Conservation (phyloP, 2,888 invertebrate species). For the Adelognathus sp. region DNA sequence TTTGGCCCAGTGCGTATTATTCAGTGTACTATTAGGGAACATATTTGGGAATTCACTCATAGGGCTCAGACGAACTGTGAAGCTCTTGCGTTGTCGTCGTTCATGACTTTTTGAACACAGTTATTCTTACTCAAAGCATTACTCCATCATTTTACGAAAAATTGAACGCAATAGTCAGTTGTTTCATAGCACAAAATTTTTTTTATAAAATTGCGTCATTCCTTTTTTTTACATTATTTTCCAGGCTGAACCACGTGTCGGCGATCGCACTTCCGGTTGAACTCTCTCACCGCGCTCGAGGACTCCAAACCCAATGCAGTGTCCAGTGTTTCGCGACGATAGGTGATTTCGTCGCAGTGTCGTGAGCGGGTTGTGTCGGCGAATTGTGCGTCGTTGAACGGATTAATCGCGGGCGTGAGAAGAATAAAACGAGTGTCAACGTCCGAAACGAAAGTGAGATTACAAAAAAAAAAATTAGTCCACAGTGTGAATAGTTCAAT, state of each 20-base stretch:
- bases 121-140: no score
- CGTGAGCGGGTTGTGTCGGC: background rate
- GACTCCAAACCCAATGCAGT: background rate
- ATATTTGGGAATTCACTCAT: no score
- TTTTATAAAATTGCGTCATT: background rate
- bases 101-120: no score
- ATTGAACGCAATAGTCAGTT: background rate
- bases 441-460: background rate
- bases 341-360: background rate
- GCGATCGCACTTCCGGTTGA: background rate
- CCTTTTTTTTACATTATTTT: background rate
- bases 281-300: background rate
- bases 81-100: no score
- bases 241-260: background rate
- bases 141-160: no score
- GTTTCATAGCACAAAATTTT: background rate
- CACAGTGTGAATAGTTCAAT: background rate
- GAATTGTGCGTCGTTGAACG: background rate
- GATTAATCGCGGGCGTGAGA: background rate
- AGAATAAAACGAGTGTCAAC: background rate
- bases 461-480: background rate
- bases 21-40: no score
- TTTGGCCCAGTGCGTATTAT: no score
- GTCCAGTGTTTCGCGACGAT: background rate
- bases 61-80: no score